Base-by-base conservation (phyloP, 64 coral and sea anemone species). In the Hydrozoanthus tunicans region DNA sequence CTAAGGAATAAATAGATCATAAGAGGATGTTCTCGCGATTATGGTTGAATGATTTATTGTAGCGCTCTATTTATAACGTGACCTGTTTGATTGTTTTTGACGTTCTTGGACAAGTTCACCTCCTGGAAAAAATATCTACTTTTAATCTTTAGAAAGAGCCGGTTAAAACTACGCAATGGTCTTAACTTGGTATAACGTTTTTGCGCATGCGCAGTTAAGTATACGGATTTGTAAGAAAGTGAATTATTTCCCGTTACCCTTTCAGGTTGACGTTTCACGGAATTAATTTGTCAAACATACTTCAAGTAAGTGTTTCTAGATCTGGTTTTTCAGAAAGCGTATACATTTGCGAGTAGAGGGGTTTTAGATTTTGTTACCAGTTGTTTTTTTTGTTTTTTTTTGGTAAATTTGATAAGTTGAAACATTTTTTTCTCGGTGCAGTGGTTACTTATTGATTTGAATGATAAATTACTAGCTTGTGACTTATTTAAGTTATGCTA, bases 251-350 rank as follows among this genome's bases (percentile, higher is more conserved):
- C 25, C 12, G 27, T 74, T 75, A 9, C 86, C 6, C 4, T 73
- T 92, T n/a, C 43, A 99, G 97, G 94, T 70, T 96, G 68, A 91
- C 86, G 63, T 76, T 86, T 61, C 86, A 83, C 7, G 97, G 97
- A 81, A 99, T 99, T 27, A 95, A 96, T 70, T 81, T 99, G 77
- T 94, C 92, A 27, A 99, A 99, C 85, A 99, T 99, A 58, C 86
- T 96, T 23, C 95, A 96, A 93, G 95, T 96, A 96, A 54, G 17
- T 56, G 7, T 62, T 80, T 43, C 32, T 43, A 43, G 25, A 24
- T 5, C 51, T 78, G 9, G 3, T 23, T 15, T 66, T 20, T 70
- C 51, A 6, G 13, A 75, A 15, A 17, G 58, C 81, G 56, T 78
- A 51, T 43, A 43, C 32, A 43, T 43, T 43, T 43, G 32, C 32